phyloP scores from a whole-genome alignment of 2,113 vertebrate genomes.

The Spilogale gracilis region DNA sequence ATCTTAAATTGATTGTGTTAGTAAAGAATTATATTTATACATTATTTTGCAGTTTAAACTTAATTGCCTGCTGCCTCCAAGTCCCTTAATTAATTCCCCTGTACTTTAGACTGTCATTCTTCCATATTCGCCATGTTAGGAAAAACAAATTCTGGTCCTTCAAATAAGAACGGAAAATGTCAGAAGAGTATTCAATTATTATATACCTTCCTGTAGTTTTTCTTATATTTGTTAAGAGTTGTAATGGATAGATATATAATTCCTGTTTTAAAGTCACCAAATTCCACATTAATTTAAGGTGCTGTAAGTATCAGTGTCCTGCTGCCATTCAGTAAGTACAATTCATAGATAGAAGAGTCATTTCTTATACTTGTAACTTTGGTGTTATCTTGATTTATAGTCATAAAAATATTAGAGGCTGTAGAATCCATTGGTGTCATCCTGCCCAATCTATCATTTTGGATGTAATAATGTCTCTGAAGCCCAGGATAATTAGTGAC shows the following conservation, averaged over 20 bases:
- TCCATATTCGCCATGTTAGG: not conserved
- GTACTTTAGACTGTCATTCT: not conserved
- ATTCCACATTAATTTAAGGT: not conserved
- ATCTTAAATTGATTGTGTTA: not conserved
- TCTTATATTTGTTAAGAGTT: not conserved
- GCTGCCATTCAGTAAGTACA: not conserved
- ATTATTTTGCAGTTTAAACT: conserved; percentile 14
- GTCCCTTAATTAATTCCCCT: not conserved
- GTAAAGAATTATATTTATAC: not conserved
- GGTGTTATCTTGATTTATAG: not conserved
- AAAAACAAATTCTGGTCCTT: conserved; percentile 40
- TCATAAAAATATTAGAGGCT: conserved; percentile 16
- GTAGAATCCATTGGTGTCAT: not conserved
- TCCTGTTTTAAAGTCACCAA: conserved; percentile 18
- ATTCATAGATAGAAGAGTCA: not conserved
- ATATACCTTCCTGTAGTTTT: not conserved
- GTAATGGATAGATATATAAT: not conserved
- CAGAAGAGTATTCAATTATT: not conserved
- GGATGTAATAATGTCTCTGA: conserved; percentile 4
- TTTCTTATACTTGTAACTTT: conserved; percentile 15
- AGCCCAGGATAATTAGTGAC: not conserved
- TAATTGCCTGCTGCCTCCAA: not conserved
- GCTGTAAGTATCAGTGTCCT: conserved; percentile 20
- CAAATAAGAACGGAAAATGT: not conserved
- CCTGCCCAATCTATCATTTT: not conserved